These are phyloP conservation scores for Callimorpha dominula DNA, from an alignment of 2,888 invertebrate genomes.

Conservation along the genomic window DNA sequence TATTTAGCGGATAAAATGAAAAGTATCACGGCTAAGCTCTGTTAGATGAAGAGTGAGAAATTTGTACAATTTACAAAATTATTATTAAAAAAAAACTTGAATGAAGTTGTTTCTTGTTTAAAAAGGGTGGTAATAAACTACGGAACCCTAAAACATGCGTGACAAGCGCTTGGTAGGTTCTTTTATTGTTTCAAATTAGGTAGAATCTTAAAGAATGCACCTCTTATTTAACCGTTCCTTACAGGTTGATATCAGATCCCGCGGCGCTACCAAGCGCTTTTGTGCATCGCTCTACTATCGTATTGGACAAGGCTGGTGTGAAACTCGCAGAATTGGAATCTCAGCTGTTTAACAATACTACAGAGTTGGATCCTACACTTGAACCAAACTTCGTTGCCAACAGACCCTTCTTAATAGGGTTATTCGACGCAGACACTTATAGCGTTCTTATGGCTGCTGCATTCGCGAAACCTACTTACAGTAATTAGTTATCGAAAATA, in stretches of 20 bases:
- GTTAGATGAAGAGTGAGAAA: too few relatives aligned
- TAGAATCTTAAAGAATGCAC: background rate
- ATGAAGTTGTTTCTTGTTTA: too few relatives aligned
- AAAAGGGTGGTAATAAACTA: too few relatives aligned
- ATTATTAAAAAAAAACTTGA: too few relatives aligned
- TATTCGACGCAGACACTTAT: slow-evolving; percentile 47
- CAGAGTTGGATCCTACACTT: slow-evolving; percentile 29
- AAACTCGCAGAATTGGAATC: background rate
- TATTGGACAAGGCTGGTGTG: slow-evolving; percentile 5
- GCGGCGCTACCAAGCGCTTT: slow-evolving; percentile 13
- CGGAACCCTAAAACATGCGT: too few relatives aligned
- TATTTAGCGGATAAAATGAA: too few relatives aligned
- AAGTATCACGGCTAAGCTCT: too few relatives aligned
- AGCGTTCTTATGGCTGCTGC: slow-evolving; percentile 41
- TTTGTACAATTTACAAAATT: too few relatives aligned
- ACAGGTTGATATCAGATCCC: slow-evolving; percentile 14
- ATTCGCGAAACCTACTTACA: slow-evolving; percentile 11
- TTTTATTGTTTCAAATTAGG: background rate
- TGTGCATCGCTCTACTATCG: slow-evolving; percentile 10
- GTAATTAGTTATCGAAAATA: background rate
- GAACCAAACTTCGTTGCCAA: slow-evolving; percentile 45
- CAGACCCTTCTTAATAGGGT: slow-evolving; percentile 48
- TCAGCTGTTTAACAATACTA: slow-evolving; percentile 3
- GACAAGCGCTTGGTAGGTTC: too few relatives aligned
- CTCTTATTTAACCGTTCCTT: background rate